Conservation (phyloP, 2,113 vertebrate genomes). For the Rhagologus leucostigma region DNA sequence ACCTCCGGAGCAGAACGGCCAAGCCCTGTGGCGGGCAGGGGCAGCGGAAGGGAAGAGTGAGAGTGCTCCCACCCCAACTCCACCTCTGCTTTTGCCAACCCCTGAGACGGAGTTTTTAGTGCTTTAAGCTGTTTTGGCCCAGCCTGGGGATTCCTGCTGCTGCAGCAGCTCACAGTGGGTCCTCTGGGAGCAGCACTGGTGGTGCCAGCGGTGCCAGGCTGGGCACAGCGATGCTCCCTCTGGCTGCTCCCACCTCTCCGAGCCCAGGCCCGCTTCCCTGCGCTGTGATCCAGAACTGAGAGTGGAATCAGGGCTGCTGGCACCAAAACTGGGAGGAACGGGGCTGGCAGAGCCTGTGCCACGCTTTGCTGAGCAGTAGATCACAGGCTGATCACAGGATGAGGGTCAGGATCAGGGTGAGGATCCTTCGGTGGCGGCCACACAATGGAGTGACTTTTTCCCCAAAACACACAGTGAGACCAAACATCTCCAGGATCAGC, state of each 20-base stretch:
- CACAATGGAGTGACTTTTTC: accelerated
- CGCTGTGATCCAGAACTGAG: accelerated
- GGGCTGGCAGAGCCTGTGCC: background rate
- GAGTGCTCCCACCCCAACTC: background rate
- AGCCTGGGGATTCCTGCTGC: background rate
- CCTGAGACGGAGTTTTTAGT: background rate
- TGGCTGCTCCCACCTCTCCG: background rate
- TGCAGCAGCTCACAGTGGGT: accelerated
- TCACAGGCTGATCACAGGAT: no score
- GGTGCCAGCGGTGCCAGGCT: background rate
- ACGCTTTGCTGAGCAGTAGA: accelerated
- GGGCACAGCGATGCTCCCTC: accelerated
- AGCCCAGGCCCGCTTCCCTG: background rate
- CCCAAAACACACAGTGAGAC: accelerated
- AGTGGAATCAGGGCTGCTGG: background rate
- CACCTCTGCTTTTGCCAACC: background rate
- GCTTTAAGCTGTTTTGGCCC: background rate
- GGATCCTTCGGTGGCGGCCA: accelerated
- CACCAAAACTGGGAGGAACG: background rate
- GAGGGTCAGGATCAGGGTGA: background rate
- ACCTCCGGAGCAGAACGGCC: background rate
- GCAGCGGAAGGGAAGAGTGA: no score
- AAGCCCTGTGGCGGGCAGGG: accelerated
- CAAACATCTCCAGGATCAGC: no score
- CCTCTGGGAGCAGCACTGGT: accelerated